Base-by-base conservation (phyloP, 2,113 vertebrate species). In the Sclerurus mexicanus region DNA sequence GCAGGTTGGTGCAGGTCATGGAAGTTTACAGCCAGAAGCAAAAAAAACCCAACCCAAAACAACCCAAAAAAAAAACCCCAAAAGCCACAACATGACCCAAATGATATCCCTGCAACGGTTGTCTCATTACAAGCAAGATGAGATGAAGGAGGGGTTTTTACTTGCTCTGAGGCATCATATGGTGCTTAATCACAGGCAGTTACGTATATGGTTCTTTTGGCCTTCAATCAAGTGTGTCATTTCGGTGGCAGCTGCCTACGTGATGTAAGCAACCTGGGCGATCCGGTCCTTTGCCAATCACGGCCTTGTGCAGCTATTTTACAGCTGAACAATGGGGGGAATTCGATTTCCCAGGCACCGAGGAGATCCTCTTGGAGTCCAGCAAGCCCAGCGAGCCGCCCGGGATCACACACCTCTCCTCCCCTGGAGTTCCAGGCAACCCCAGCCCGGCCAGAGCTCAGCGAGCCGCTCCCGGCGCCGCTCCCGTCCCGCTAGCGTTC, bases 221-320 rank as follows among this genome's bases (percentile, higher is more conserved):
- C 95, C 88, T 97, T 96, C 92, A 96, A 93, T 96, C 95, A 94
- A 97, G 90, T 95, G 96, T 94, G 85, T 96, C 95, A 90, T 95
- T 96, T 95, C 21, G 30, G 94, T 96, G 96, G 96, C 95, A 96
- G 96, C 95, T 95, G 95, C 96, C 96, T 97, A 96, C 92, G 92
- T 97, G 96, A 96, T 96, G 96, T 35, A 90, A 90, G 95, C 90
- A 96, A 82, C 90, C 83, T 40, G 80, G 66, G 93, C 49, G 71
- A 95, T 88, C 93, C 90, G 66, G 80, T 78, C 69, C 93, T 78
- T 79, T 90, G 93, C 92, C 93, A 50, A 80, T 39, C 80, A 33
- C 66, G 37, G 93, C 95, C 96, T 78, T 28, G 80, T 68, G 77
- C 95, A 79, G 92, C 88, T 78, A 74, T 86, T 62, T 79, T 84